A percentile compares a stretch with the other conserved stretches of the same genome.
Evolutionary conservation across 2,888 invertebrate genomes (phyloP).

Genomic region (Drosophila monieri): DNA sequence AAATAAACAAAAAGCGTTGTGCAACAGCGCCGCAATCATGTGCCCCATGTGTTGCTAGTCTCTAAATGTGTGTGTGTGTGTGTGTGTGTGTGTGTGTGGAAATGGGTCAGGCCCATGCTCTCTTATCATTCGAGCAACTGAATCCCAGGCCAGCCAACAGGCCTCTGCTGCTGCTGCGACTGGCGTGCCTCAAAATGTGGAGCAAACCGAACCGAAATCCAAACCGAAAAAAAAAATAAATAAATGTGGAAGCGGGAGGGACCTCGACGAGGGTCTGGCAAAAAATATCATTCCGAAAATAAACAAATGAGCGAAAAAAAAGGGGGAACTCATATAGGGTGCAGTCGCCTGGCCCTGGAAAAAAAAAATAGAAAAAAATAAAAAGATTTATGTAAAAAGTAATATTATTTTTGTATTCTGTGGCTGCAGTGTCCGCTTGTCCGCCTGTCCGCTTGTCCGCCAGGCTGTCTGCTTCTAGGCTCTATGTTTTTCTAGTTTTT

Average conservation of each 20-base stretch:
- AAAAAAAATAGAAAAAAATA: constrained; percentile 2
- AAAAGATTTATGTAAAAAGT: background rate
- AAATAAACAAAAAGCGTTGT: constrained; percentile 31
- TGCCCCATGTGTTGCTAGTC: constrained; percentile 1
- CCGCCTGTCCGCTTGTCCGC: too few relatives aligned
- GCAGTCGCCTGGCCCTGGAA: background rate
- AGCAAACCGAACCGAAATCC: constrained; percentile 17
- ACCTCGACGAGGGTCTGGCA: constrained; percentile 8
- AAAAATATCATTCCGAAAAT: constrained; percentile 17
- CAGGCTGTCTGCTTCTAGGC: too few relatives aligned
- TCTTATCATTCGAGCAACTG: constrained; percentile 29
- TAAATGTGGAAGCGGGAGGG: background rate
- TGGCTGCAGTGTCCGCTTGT: background rate
- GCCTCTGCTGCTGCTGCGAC: too few relatives aligned
- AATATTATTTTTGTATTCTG: background rate
- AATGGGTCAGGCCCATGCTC: constrained; percentile 42
- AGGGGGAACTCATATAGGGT: constrained; percentile 4
- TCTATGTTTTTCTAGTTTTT: background rate
- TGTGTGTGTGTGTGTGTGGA: constrained; percentile 11
- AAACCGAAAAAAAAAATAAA: background rate
- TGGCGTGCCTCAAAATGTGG: constrained; percentile 6
- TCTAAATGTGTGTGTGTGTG: background rate
- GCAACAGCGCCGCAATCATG: constrained; percentile 22
- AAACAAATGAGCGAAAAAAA: constrained; percentile 9
- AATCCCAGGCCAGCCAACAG: background rate